Evolutionary conservation across 2,797 vertebrate genomes (phyloP).

Genomic region (Sardinella longiceps): DNA sequence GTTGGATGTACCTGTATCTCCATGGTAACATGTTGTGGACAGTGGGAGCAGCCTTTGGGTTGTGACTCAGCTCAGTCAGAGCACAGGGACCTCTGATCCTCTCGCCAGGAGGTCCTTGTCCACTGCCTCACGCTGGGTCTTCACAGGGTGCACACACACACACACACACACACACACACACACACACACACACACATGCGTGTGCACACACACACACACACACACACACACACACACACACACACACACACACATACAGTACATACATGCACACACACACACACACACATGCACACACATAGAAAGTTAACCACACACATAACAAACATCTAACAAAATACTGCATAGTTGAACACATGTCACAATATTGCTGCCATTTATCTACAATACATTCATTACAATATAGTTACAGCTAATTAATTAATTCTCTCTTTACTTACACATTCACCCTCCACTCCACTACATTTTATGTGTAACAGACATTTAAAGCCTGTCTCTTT

Average conservation of each 20-base stretch:
- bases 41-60: slow-evolving; percentile 5
- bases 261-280: neutral
- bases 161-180: neutral
- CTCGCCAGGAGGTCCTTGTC: neutral
- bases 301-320: too few relatives aligned
- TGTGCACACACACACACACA: neutral
- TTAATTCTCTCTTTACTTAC: too few relatives aligned
- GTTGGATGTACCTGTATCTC: neutral
- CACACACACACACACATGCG: neutral
- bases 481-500: neutral
- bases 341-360: neutral
- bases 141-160: neutral
- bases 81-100: slow-evolving; percentile 41
- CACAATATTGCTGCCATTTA: neutral
- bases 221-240: neutral
- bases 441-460: neutral
- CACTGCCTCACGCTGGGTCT: neutral
- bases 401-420: neutral
- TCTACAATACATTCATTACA: neutral
- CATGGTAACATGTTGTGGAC: neutral
- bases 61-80: slow-evolving; percentile 35
- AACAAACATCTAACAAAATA: neutral
- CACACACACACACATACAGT: neutral
- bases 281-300: neutral
- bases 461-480: too few relatives aligned